Evolutionary conservation across 2,888 invertebrate species (phyloP).

Genomic region (Eubasilissa splendida): DNA sequence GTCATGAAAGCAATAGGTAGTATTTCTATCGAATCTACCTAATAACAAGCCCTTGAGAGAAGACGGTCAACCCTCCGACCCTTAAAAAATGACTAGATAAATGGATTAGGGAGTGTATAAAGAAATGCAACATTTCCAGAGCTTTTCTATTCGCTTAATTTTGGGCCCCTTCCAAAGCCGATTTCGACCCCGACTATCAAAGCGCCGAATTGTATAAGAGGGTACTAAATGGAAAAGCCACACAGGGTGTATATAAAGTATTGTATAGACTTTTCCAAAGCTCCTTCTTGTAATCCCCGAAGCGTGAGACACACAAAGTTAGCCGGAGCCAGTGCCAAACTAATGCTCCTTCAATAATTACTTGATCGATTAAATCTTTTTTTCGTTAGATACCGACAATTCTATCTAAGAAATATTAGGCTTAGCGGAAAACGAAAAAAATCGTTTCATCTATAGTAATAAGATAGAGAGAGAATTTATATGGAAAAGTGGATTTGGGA

Average conservation of each 20-base stretch:
- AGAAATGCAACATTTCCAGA: slow-evolving; percentile 6
- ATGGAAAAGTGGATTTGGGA: too few species aligned
- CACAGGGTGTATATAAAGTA: slow-evolving; percentile 3
- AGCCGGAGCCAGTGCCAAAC: slow-evolving; percentile 12
- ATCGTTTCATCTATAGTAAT: too few species aligned
- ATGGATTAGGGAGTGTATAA: background rate
- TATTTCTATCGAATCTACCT: too few species aligned
- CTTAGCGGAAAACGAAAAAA: too few species aligned
- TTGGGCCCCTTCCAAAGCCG: background rate
- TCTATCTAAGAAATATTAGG: too few species aligned
- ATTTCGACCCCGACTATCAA: background rate
- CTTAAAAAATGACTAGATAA: too few species aligned
- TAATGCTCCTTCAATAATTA: slow-evolving; percentile 21
- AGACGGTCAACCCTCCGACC: too few species aligned
- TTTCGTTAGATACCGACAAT: background rate
- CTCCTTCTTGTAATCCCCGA: slow-evolving; percentile 1
- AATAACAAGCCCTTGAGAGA: too few species aligned
- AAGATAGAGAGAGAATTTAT: too few species aligned
- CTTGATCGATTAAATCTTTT: slow-evolving; percentile 25
- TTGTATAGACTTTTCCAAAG: slow-evolving; percentile 7
- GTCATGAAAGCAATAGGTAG: too few species aligned
- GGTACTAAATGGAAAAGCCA: background rate
- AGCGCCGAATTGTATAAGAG: background rate
- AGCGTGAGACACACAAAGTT: slow-evolving; percentile 9
- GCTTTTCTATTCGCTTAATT: background rate